Conservation (phyloP, 2,797 vertebrate genomes). For the Phataginus tetradactyla region DNA sequence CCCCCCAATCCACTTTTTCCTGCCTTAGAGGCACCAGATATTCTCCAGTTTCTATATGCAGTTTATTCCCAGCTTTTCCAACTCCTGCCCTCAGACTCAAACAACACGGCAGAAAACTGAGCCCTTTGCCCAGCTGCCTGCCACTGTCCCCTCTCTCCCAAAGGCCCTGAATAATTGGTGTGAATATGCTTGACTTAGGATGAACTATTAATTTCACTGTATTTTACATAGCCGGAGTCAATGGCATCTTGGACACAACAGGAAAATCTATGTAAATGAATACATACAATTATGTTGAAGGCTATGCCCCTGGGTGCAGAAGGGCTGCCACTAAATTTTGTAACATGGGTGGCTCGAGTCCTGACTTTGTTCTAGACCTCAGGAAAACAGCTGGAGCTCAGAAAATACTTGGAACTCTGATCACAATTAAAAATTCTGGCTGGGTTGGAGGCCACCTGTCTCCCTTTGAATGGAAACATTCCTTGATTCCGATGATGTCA, state of each 20-base stretch:
- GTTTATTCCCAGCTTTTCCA: rapidly evolving
- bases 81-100: background rate
- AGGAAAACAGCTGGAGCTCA: background rate
- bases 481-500: background rate
- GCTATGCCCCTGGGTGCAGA: background rate
- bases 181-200: background rate
- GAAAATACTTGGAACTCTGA: background rate
- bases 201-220: conserved; percentile 39
- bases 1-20: background rate
- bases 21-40: background rate
- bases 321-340: background rate
- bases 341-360: background rate
- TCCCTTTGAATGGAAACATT: no score
- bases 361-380: background rate
- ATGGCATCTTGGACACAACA: conserved; percentile 1
- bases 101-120: background rate
- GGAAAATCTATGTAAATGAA: conserved; percentile 13
- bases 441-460: rapidly evolving
- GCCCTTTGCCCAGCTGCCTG: background rate
- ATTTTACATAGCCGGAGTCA: background rate
- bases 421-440: background rate
- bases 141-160: background rate
- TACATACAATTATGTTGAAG: background rate
- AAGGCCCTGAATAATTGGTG: background rate
- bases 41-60: background rate